Conservation (phyloP, 2,113 vertebrate species). For the Erpornis zantholeuca region DNA sequence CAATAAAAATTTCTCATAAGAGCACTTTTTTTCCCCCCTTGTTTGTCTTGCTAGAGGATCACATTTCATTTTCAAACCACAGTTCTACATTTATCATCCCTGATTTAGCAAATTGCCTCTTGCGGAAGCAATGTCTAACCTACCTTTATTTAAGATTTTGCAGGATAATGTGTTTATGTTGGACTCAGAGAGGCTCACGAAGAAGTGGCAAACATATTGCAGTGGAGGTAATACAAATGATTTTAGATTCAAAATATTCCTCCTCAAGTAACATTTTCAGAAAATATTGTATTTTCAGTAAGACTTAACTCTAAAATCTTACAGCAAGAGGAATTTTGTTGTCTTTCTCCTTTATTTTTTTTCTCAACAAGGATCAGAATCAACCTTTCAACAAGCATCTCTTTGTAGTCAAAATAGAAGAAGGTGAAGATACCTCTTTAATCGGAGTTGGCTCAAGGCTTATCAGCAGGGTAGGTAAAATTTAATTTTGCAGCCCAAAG, state of each 20-base stretch:
- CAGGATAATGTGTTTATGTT: slow-evolving; percentile 31
- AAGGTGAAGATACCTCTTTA: neutral
- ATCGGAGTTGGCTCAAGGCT: neutral
- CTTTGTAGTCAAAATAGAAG: neutral
- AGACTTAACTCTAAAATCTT: slow-evolving; percentile 18
- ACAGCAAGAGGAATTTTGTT: neutral
- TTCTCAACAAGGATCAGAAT: slow-evolving; percentile 7
- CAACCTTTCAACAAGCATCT: neutral
- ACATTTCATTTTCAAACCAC: neutral
- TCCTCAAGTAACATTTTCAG: neutral
- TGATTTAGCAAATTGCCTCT: slow-evolving; percentile 47
- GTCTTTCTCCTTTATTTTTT: neutral
- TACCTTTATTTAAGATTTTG: slow-evolving; percentile 29
- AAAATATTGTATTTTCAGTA: slow-evolving; percentile 28
- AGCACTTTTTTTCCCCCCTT: neutral
- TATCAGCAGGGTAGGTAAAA: neutral
- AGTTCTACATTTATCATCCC: slow-evolving; percentile 42
- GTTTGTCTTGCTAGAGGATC: slow-evolving; percentile 12
- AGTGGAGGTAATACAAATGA: slow-evolving; percentile 4
- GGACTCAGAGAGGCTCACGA: neutral
- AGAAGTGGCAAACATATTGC: slow-evolving; percentile 6
- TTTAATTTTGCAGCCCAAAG: slow-evolving; percentile 22
- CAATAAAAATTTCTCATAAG: neutral
- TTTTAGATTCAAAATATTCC: slow-evolving; percentile 41
- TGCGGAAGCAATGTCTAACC: slow-evolving; percentile 5